A percentile compares a stretch with the other conserved stretches of the same genome.
Conservation (phyloP, 2,888 invertebrate genomes). For the Calameuta pallipes region DNA sequence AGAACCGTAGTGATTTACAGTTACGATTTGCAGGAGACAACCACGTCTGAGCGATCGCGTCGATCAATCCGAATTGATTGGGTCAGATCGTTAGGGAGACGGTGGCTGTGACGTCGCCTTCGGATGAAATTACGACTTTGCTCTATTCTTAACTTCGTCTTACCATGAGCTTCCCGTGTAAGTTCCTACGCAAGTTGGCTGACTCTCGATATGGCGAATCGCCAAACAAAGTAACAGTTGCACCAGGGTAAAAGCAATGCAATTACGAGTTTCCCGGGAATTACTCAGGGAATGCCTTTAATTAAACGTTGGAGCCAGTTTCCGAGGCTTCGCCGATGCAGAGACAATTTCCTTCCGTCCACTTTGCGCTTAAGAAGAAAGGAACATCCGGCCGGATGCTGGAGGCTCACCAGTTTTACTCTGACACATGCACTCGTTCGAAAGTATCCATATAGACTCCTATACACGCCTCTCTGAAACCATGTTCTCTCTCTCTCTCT, state of each 20-base stretch:
- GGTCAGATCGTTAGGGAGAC: background rate
- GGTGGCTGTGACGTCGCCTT: background rate
- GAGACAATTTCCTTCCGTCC: slow-evolving; percentile 64
- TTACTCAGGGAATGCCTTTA: slow-evolving; percentile 64
- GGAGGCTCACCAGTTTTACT: slow-evolving; percentile 3
- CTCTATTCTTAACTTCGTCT: background rate
- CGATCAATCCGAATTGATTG: background rate
- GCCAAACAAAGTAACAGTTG: slow-evolving; percentile 60
- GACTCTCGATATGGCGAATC: slow-evolving; percentile 49
- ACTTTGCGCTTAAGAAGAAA: slow-evolving; percentile 55
- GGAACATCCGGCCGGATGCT: slow-evolving; percentile 42
- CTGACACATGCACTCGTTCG: background rate
- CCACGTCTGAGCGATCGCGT: background rate
- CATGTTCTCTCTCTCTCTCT: slow-evolving; percentile 15
- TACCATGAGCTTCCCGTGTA: background rate
- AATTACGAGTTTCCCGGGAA: slow-evolving; percentile 57
- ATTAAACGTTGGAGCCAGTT: slow-evolving; percentile 64
- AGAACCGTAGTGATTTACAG: slow-evolving; percentile 19
- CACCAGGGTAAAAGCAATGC: slow-evolving; percentile 60
- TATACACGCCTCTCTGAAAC: background rate
- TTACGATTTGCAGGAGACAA: background rate
- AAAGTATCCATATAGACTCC: background rate
- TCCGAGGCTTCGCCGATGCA: slow-evolving; percentile 62
- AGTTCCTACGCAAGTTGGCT: background rate
- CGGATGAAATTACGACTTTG: background rate